These are phyloP conservation scores for Invenusta paracnida DNA, from an alignment of 2,888 invertebrate genomes.

Conservation along the genomic window DNA sequence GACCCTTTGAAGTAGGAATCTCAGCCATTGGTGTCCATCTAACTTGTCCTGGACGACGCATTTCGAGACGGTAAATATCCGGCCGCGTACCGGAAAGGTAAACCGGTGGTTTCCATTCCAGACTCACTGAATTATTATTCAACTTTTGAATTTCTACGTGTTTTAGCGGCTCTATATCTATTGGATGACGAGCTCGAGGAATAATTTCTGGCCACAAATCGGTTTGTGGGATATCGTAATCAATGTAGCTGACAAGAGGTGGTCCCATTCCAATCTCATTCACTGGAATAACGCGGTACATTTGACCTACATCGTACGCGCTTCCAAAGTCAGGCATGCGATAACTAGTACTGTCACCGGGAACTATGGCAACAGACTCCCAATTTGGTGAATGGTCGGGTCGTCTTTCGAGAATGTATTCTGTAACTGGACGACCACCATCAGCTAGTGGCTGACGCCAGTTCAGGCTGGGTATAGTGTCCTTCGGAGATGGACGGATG, in stretches of 20 bases:
- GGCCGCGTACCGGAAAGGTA: not conserved
- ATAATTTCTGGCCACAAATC: not conserved
- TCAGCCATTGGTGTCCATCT: not conserved
- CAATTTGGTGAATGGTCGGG: not conserved
- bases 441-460: conserved; percentile 57
- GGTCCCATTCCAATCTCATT: not conserved
- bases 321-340: not conserved
- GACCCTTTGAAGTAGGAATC: not conserved
- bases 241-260: not conserved
- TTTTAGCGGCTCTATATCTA: not conserved
- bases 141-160: not conserved
- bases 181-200: not conserved
- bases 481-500: conserved; percentile 47
- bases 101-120: not conserved
- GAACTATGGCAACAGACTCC: not conserved
- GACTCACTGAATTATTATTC: not conserved
- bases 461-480: conserved; percentile 43
- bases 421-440: conserved; percentile 56
- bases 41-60: not conserved
- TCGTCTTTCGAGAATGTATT: conserved; percentile 58
- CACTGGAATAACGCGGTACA: not conserved
- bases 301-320: not conserved
- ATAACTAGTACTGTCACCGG: not conserved
- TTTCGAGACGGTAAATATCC: not conserved
- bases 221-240: not conserved